Percentiles rank a stretch among this genome's conserved stretches.
phyloP scores from a whole-genome alignment of 1,140 invertebrate species.

The Anagrus nilaparvatae region DNA sequence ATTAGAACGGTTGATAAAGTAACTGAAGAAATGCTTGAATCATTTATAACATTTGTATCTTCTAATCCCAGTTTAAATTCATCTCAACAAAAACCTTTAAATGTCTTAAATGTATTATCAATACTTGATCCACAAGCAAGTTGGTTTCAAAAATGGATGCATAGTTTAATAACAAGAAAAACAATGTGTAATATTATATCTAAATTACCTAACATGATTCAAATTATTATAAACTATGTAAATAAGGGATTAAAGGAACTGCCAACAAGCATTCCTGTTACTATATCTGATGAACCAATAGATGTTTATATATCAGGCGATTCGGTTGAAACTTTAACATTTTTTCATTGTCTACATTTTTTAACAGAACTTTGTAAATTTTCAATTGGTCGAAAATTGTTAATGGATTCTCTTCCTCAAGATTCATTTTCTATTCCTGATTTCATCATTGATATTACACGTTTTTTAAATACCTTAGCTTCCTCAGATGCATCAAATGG shows the following conservation, averaged over 20 bases:
- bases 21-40: conserved; percentile 34
- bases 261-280: conserved; percentile 22
- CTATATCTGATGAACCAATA: conserved; percentile 27
- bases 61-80: too few species aligned
- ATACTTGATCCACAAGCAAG: conserved; percentile 33
- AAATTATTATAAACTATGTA: conserved; percentile 22
- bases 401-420: conserved; percentile 23
- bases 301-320: conserved; percentile 35
- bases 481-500: conserved; percentile 24
- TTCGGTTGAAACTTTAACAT: conserved; percentile 32
- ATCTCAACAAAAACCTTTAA: conserved; percentile 23
- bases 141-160: conserved; percentile 36
- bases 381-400: conserved; percentile 23
- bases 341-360: conserved; percentile 33
- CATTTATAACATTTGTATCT: conserved; percentile 29
- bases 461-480: conserved; percentile 27
- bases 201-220: conserved; percentile 30
- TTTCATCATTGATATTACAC: conserved; percentile 27
- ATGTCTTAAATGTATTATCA: conserved; percentile 30
- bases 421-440: conserved; percentile 24
- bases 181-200: conserved; percentile 24
- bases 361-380: conserved; percentile 29
- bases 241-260: conserved; percentile 24
- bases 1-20: conserved; percentile 25
- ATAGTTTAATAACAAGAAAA: conserved; percentile 27